Evolutionary conservation across 37 sponge, comb jelly and placozoan genomes (phyloP).

Genomic region (Crambe crambe): DNA sequence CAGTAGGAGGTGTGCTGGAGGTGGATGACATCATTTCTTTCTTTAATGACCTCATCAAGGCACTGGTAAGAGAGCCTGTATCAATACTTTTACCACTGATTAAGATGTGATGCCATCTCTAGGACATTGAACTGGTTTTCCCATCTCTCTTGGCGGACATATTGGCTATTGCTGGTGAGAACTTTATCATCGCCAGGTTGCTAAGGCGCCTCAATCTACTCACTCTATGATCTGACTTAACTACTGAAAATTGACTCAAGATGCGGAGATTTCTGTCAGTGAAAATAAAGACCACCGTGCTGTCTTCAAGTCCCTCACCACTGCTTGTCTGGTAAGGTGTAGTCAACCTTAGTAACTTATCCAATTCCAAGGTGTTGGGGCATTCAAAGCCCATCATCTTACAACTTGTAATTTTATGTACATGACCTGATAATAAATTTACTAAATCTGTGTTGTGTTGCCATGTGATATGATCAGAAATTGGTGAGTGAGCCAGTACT

Average conservation of each 20-base stretch:
- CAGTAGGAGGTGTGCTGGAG: slow-evolving; percentile 37
- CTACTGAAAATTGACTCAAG: slow-evolving; percentile 23
- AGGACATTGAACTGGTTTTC: slow-evolving; percentile 27
- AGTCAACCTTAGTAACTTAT: background rate
- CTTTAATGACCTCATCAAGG: slow-evolving; percentile 23
- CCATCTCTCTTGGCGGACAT: slow-evolving; percentile 64
- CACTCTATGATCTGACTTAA: no score
- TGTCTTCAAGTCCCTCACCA: slow-evolving; percentile 33
- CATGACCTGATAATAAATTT: no score
- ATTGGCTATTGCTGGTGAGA: slow-evolving; percentile 54
- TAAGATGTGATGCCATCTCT: background rate
- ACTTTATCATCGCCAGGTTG: background rate
- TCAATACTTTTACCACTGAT: background rate
- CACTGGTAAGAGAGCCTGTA: slow-evolving; percentile 27
- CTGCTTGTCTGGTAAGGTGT: slow-evolving; percentile 43
- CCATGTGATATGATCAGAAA: slow-evolving; percentile 28
- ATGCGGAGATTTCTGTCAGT: slow-evolving; percentile 49
- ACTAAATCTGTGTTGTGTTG: background rate
- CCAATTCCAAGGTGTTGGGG: background rate
- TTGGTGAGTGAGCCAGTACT: slow-evolving; percentile 68
- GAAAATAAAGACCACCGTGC: slow-evolving; percentile 44
- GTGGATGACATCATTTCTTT: slow-evolving; percentile 59
- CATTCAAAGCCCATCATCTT: background rate
- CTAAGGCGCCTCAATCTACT: background rate
- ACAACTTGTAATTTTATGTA: background rate